Conservation (phyloP, 1,140 invertebrate genomes). For the Oscheius sp. region DNA sequence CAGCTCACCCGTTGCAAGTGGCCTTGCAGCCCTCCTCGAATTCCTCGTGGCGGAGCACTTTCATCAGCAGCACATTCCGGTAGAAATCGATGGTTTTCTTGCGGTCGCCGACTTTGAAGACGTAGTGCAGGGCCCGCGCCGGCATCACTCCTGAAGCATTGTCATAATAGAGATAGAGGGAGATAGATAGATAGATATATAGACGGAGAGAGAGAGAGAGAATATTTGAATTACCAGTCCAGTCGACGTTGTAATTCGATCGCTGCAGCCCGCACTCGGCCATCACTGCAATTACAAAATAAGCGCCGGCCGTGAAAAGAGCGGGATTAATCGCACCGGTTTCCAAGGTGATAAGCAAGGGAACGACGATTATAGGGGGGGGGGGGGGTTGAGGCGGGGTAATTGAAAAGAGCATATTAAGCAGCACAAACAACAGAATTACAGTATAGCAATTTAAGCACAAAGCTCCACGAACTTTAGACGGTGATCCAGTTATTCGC, state of each 20-base stretch:
- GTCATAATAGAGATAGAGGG: not conserved
- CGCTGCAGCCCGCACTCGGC: not conserved
- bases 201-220: not conserved
- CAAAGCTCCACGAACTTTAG: no score
- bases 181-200: not conserved
- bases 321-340: no score
- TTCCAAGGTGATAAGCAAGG: no score
- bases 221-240: not conserved
- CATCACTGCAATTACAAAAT: not conserved
- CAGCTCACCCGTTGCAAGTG: slow-evolving; percentile 85
- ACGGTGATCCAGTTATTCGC: no score
- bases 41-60: slow-evolving; percentile 79
- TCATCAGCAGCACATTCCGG: slow-evolving; percentile 68
- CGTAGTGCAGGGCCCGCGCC: slow-evolving; percentile 77
- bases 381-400: no score
- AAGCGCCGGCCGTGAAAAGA: no score
- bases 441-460: no score
- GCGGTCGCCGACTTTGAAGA: slow-evolving; percentile 88
- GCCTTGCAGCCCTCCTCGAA: slow-evolving; percentile 92
- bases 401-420: no score
- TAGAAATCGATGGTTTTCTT: slow-evolving; percentile 81
- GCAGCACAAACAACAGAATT: no score
- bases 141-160: not conserved
- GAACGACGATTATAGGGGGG: no score
- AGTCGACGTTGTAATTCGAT: not conserved